Evolutionary conservation across 2,797 vertebrate species (phyloP), one percentile per base, ranked within the genome.

Genomic region (Pelodytes ibericus): DNA sequence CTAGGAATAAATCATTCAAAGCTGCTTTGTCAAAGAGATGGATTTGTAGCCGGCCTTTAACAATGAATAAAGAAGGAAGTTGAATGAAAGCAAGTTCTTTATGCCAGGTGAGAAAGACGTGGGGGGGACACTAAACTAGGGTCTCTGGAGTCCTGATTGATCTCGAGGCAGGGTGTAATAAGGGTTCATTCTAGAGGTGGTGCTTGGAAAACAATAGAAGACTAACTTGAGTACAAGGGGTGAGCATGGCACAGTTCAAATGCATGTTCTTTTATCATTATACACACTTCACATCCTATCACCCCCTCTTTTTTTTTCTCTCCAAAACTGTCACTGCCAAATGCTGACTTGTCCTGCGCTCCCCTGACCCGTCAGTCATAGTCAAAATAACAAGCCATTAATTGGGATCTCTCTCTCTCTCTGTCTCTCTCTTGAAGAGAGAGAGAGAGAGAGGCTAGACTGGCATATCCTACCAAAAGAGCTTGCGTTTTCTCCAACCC

Each of bases 371-470:
- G 27, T 61, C 69, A 13, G 16, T 51, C 31, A 10, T 4, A 16
- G 6, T 53, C 24, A 60, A 30, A 18, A 27, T 73, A 39, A 22
- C n/a, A 68, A 56, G 31, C 63, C 16, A 33, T 62, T 62, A 68
- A 73, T 79, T 62, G 61, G 30, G 25, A 31, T 62, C 57, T 25
- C 41, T n/a, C n/a, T n/a, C n/a, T n/a, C n/a, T n/a, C n/a, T n/a
- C n/a, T n/a, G n/a, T n/a, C n/a, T n/a, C n/a, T n/a, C n/a, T n/a
- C n/a, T n/a, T n/a, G n/a, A n/a, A n/a, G n/a, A n/a, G n/a, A n/a
- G n/a, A n/a, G n/a, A n/a, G n/a, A n/a, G 2, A 10, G 25, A 26
- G 63, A 68, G 3, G 56, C 47, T 6, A 9, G 39, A 25, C 39
- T n/a, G 26, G 41, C 25, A 47, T 15, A 33, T 56, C 47, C 2